Base-by-base conservation (phyloP, 1,140 invertebrate species). In the Neuroterus valhalla region DNA sequence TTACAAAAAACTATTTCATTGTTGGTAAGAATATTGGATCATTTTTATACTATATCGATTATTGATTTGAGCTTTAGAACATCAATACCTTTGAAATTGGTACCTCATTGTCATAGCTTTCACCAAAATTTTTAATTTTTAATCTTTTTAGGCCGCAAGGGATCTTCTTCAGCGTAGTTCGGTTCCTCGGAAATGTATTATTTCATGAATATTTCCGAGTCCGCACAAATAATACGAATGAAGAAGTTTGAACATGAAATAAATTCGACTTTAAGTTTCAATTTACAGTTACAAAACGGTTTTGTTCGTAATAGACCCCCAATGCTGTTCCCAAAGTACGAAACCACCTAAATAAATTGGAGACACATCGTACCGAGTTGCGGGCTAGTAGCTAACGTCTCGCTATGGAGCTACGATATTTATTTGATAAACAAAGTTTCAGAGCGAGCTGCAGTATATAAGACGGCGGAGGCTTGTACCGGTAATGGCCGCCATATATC, bases 401-500 rank as follows among this genome's bases (percentile, higher is more conserved):
- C 73, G 78, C 78, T 78, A 79, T 79, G 78, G 78, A 79, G 80
- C 76, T 72, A 75, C 81, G 77, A 87, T 85, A 87, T 86, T 86
- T 86, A 86, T 86, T 85, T 81, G 82, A 86, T 86, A 86, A 86
- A 86, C 81, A 87, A 86, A 86, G 83, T 87, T 87, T 73, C 76
- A 81, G 74, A 85, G 74, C 78, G 76, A 80, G 78, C 78, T 75
- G 80, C 80, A 78, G 74, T 77, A 78, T 77, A 80, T 82, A 82
- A 82, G 81, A 85, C 79, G 80, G 84, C 82, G 78, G 80, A 85
- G 86, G 80, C 80, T 86, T 84, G 82, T 86, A 86, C 86, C 82
- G 76, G 80, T 84, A 87, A 86, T 86, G 84, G 81, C 80, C 77
- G 75, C 85, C 74, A 86, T 87, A 86, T 86, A 86, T 86, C 85